phyloP scores from a whole-genome alignment of 2,113 vertebrate species.

The Nothobranchius kuhntae region DNA sequence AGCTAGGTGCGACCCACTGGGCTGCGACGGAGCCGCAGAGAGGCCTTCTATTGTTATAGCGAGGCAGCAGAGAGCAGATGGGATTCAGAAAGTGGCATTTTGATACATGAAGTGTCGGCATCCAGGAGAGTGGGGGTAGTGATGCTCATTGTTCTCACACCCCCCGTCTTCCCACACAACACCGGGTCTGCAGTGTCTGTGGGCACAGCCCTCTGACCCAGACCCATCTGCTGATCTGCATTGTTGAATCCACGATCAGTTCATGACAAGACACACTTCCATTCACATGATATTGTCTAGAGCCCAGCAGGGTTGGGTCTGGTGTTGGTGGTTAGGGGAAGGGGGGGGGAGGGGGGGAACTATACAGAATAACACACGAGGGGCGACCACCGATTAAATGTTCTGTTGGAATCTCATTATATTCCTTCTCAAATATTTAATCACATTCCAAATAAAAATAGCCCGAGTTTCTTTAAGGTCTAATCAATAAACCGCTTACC shows the following conservation, averaged over 20 bases:
- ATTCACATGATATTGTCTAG: slow-evolving; percentile 21
- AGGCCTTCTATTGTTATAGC: slow-evolving; percentile 46
- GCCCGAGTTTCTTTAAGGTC: no score
- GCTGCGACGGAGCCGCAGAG: neutral
- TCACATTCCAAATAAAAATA: no score
- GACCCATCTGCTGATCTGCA: slow-evolving; percentile 72
- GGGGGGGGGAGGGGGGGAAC: no score
- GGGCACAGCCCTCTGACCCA: slow-evolving; percentile 40
- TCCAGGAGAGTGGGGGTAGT: slow-evolving; percentile 45
- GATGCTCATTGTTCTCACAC: slow-evolving; percentile 63
- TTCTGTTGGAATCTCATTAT: no score
- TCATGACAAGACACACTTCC: slow-evolving; percentile 59
- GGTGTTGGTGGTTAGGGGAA: no score
- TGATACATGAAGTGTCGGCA: slow-evolving; percentile 65
- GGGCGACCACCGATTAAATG: neutral
- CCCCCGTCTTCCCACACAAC: slow-evolving; percentile 9
- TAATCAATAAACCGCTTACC: no score
- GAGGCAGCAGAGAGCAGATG: slow-evolving; percentile 73
- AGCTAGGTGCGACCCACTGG: slow-evolving; percentile 7
- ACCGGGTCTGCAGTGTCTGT: slow-evolving; percentile 21
- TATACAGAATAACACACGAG: slow-evolving; percentile 28
- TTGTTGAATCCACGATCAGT: slow-evolving; percentile 52
- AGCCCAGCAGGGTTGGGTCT: neutral
- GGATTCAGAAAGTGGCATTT: slow-evolving; percentile 57
- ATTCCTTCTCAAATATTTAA: no score